Evolutionary conservation across 2,797 vertebrate species (phyloP), one percentile per base, ranked within the genome.

Genomic region (Eurystomus glaucurus): DNA sequence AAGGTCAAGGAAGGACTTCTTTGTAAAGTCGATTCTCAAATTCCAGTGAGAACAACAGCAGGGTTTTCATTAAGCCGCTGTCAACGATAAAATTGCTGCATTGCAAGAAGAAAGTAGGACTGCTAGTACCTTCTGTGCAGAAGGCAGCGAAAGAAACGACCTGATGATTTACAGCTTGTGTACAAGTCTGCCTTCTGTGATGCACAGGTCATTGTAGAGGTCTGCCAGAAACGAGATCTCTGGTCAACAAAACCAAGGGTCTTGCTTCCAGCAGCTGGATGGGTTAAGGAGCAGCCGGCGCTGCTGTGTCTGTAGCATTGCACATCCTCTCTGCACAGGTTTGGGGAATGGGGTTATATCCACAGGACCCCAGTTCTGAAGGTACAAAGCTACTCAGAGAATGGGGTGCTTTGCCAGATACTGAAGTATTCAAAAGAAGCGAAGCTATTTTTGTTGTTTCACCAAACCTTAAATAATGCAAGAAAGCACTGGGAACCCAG

Each of bases 1-100:
- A 86, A 90, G 93, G 94, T 86, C 88, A 82, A 91, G 39, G 85
- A 96, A 95, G 62, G 90, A 96, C 80, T 92, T 78, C 69, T 93
- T 72, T 76, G 28, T 48, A 66, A 77, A 15, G 21, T 72, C 1
- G 0, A 2, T 35, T 86, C 51, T 93, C 17, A 37, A 60, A 69
- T 45, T 88, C 58, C 77, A 57, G 61, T 2, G 39, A 93, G 85
- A 83, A 83, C 14, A 89, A 4, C 52, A 39, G 77, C 11, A 45
- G 35, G 10, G 58, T 51, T 94, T 94, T 94, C 72, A 84, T 92
- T 80, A 95, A 85, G 50, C 28, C 18, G 6, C 52, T 7, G 4
- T 35, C 65, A 78, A 65, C 5, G 31, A 55, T 52, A 50, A 50
- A 90, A 79, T 80, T 79, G 57, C 62, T 41, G 50, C 55, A 10